A percentile compares a stretch with the other conserved stretches of the same genome.
phyloP scores from a whole-genome alignment of 2,888 invertebrate species.

The Yponomeuta plumbellus region DNA sequence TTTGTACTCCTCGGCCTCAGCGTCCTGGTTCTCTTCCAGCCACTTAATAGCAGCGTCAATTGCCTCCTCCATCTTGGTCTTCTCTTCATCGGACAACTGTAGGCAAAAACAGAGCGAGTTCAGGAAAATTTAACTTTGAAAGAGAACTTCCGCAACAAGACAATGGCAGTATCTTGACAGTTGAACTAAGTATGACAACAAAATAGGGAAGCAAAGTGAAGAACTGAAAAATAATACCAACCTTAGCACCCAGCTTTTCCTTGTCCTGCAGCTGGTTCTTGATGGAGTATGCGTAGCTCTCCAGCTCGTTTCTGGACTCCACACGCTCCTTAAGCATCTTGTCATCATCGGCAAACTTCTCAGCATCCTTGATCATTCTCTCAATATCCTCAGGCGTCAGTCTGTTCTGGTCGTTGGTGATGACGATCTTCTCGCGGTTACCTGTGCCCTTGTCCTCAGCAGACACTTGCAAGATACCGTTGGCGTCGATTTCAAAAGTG shows the following conservation, averaged over 20 bases:
- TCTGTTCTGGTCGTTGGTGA: constrained; percentile 98
- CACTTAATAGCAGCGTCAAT: constrained; percentile 98
- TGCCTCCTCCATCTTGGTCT: constrained; percentile 95
- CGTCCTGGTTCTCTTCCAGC: constrained; percentile 96
- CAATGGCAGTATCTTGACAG: not conserved
- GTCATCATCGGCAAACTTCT: constrained; percentile 99
- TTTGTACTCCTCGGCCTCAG: constrained; percentile 93
- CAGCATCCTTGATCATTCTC: constrained; percentile 99
- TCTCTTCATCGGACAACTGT: constrained; percentile 87
- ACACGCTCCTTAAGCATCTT: constrained; percentile 97
- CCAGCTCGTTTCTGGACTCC: constrained; percentile 97
- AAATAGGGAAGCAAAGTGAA: not conserved
- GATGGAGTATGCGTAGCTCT: constrained; percentile 97
- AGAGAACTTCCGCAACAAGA: too few relatives aligned
- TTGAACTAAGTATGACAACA: not conserved
- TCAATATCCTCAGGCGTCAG: constrained; percentile 99
- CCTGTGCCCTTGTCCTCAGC: constrained; percentile 99
- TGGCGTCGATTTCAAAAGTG: constrained; percentile 95
- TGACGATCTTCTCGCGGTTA: constrained; percentile 98
- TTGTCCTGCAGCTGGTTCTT: constrained; percentile 98
- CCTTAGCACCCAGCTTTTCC: constrained; percentile 96
- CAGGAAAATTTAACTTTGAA: not conserved
- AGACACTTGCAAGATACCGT: constrained; percentile 95
- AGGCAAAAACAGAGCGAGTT: constrained; percentile 25
- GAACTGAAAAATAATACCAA: constrained; percentile 29